Conservation (phyloP, 2,113 vertebrate species). For the Rhea americana region DNA sequence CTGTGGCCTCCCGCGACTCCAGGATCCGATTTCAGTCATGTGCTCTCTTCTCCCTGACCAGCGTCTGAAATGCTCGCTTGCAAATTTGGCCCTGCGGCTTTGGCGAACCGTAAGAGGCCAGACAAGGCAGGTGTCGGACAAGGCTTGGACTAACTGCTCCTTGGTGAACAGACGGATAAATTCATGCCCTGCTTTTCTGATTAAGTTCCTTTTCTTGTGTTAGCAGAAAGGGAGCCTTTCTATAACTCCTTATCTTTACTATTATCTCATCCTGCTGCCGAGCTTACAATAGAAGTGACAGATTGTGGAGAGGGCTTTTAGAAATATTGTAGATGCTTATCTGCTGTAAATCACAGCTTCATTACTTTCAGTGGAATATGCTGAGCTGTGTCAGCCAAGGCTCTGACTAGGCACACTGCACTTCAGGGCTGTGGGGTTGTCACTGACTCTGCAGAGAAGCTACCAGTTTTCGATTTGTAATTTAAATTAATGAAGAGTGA, state of each 20-base stretch:
- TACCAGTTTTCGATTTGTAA: not conserved
- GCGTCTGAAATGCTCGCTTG: not conserved
- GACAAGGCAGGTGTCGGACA: rapidly evolving
- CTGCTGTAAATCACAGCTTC: conserved; percentile 42
- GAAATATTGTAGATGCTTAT: conserved; percentile 2
- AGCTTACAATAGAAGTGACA: conserved; percentile 2
- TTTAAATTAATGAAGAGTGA: conserved; percentile 34
- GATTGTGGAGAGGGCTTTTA: not conserved
- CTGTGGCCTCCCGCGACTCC: not conserved
- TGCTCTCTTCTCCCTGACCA: rapidly evolving
- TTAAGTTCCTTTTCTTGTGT: not conserved
- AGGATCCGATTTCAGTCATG: not conserved
- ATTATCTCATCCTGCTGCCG: not conserved
- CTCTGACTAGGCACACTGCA: not conserved
- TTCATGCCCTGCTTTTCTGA: not conserved
- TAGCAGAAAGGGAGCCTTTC: not conserved
- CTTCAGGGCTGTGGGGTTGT: not conserved
- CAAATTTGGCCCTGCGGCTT: not conserved
- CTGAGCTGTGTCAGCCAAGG: not conserved
- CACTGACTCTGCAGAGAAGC: not conserved
- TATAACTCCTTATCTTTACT: not conserved
- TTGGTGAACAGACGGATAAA: not conserved
- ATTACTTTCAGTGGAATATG: not conserved
- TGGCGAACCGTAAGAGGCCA: not conserved
- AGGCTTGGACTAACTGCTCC: not conserved